These are phyloP conservation scores for Grammomys dolichurus DNA, from an alignment of 2,113 vertebrate genomes.

Conservation along the genomic window DNA sequence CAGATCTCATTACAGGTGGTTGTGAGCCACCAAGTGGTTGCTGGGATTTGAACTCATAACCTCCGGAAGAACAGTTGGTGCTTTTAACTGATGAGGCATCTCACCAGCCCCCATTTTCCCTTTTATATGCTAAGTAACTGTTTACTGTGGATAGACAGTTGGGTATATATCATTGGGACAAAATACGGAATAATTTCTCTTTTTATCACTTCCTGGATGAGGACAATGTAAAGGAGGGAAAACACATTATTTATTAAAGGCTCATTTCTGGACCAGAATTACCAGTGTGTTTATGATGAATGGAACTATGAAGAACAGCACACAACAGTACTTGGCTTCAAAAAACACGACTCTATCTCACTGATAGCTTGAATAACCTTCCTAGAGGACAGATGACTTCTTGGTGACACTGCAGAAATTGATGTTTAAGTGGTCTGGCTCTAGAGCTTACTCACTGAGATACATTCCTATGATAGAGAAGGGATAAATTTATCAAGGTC, in stretches of 20 bases:
- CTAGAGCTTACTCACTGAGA: background rate
- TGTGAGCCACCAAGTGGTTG: too few species aligned
- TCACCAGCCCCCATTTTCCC: background rate
- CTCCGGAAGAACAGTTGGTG: too few species aligned
- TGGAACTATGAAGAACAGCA: background rate
- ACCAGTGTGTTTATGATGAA: background rate
- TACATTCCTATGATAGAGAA: background rate
- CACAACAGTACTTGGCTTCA: background rate
- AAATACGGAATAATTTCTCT: background rate
- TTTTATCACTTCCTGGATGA: background rate
- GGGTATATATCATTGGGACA: background rate
- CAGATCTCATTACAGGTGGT: too few species aligned
- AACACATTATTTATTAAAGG: background rate
- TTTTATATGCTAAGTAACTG: background rate
- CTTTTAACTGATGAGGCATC: too few species aligned
- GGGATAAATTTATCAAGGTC: background rate
- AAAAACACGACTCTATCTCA: background rate
- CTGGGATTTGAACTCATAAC: too few species aligned
- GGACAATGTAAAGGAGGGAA: background rate
- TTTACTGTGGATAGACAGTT: background rate
- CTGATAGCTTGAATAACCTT: background rate
- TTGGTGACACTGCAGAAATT: background rate
- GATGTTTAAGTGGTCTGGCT: background rate
- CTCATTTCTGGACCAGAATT: background rate
- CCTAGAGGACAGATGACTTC: background rate